phyloP scores from a whole-genome alignment of 2,797 vertebrate species.

The Bovichtus variegatus region DNA sequence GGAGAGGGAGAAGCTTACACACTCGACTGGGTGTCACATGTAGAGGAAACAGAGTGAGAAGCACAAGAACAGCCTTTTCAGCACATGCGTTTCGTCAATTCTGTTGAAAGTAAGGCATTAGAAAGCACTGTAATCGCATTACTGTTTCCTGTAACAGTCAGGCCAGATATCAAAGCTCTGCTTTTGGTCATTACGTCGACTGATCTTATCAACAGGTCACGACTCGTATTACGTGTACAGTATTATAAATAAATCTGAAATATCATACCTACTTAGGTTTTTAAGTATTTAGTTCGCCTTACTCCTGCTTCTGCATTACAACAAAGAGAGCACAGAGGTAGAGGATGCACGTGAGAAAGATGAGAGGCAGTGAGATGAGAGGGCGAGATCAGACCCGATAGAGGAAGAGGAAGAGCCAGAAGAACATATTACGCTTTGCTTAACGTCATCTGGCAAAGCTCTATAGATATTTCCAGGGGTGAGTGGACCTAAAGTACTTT shows the following conservation, averaged over 20 bases:
- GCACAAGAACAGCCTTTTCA: slow-evolving; percentile 10
- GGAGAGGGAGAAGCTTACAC: slow-evolving; percentile 35
- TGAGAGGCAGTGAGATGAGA: slow-evolving; percentile 11
- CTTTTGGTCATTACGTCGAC: slow-evolving; percentile 48
- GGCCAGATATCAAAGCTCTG: slow-evolving; percentile 31
- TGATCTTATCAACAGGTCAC: slow-evolving; percentile 47
- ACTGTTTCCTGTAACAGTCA: slow-evolving; percentile 34
- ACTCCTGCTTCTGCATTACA: slow-evolving; percentile 4
- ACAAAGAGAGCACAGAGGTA: not conserved
- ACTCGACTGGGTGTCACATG: slow-evolving; percentile 37
- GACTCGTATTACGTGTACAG: slow-evolving; percentile 27
- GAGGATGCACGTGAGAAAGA: slow-evolving; percentile 24
- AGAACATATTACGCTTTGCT: slow-evolving; percentile 15
- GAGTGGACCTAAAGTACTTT: slow-evolving; percentile 12
- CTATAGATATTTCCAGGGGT: slow-evolving; percentile 1
- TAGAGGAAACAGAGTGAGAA: slow-evolving; percentile 13
- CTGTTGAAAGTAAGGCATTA: slow-evolving; percentile 45
- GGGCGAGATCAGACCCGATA: slow-evolving; percentile 7
- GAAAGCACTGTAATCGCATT: slow-evolving; percentile 41
- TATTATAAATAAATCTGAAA: slow-evolving; percentile 43
- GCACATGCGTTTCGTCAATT: slow-evolving; percentile 1
- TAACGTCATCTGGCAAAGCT: slow-evolving; percentile 23
- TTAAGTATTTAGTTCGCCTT: slow-evolving; percentile 6
- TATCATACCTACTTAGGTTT: slow-evolving; percentile 20
- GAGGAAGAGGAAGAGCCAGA: slow-evolving; percentile 4